phyloP scores from a whole-genome alignment of 2,113 vertebrate genomes.

The Melospiza georgiana region DNA sequence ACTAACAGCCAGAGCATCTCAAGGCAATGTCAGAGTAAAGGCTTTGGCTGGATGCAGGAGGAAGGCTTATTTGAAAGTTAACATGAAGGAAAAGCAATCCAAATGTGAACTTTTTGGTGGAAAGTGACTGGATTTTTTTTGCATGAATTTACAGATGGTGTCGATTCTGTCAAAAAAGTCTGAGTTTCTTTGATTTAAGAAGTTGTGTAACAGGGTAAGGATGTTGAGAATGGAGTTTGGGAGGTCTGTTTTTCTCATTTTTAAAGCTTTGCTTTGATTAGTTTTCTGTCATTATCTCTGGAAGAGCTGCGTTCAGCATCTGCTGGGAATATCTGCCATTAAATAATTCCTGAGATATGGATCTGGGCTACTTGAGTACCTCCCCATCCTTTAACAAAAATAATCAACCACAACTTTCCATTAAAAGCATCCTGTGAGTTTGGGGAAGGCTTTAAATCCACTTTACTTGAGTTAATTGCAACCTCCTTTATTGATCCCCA shows the following conservation, averaged over 20 bases:
- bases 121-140: not conserved
- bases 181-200: not conserved
- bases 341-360: not conserved
- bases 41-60: not conserved
- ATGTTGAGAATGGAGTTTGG: not conserved
- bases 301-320: not conserved
- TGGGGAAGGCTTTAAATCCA: not conserved
- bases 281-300: not conserved
- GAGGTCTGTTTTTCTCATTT: not conserved
- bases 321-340: not conserved
- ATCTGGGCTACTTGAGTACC: not conserved
- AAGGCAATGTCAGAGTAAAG: conserved; percentile 53
- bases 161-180: not conserved
- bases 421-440: not conserved
- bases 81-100: not conserved
- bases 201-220: not conserved
- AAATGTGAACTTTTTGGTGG: not conserved
- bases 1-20: conserved; percentile 55
- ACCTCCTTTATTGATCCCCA: not conserved
- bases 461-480: not conserved
- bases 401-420: not conserved
- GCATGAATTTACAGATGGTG: not conserved
- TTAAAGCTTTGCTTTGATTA: not conserved
- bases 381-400: not conserved
- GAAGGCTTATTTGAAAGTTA: conserved; percentile 13